Evolutionary conservation across 1,140 invertebrate genomes (phyloP).

Genomic region (Chrysomallon squamiferum): DNA sequence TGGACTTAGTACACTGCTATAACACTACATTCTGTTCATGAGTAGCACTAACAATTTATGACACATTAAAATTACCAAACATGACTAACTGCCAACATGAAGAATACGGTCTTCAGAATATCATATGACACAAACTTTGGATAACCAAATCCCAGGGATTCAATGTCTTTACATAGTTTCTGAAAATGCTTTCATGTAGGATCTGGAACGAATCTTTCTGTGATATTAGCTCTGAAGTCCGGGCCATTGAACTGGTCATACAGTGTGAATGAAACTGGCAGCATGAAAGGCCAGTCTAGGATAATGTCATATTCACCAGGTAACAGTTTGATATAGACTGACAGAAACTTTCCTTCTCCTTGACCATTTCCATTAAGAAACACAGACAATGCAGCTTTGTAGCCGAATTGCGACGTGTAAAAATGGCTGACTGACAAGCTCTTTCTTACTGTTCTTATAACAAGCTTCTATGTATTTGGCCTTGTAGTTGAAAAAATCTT

Average conservation of each 20-base stretch:
- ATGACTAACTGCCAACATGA: too few species aligned
- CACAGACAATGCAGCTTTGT: constrained; percentile 90
- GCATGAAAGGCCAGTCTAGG: constrained; percentile 92
- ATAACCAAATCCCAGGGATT: constrained; percentile 90
- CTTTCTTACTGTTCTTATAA: constrained; percentile 76
- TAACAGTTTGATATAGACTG: constrained; percentile 92
- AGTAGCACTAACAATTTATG: too few species aligned
- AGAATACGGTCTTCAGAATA: constrained; percentile 84
- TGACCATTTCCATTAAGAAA: constrained; percentile 95
- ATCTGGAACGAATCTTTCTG: constrained; percentile 92
- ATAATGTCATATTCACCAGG: constrained; percentile 94
- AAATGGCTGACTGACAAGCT: constrained; percentile 90
- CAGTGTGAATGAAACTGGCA: constrained; percentile 91
- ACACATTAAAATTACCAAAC: too few species aligned
- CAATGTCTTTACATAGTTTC: constrained; percentile 85
- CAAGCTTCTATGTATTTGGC: constrained; percentile 88
- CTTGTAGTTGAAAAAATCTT: constrained; percentile 86
- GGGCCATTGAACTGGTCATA: constrained; percentile 86
- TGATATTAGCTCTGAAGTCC: constrained; percentile 77
- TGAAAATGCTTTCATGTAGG: constrained; percentile 96
- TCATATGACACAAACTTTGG: constrained; percentile 93
- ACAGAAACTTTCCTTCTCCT: constrained; percentile 89
- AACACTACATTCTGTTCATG: too few species aligned
- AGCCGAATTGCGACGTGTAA: constrained; percentile 94
- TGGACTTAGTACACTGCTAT: too few species aligned